phyloP scores from a whole-genome alignment of 2,888 invertebrate species.

The Vesta saturnalis region DNA sequence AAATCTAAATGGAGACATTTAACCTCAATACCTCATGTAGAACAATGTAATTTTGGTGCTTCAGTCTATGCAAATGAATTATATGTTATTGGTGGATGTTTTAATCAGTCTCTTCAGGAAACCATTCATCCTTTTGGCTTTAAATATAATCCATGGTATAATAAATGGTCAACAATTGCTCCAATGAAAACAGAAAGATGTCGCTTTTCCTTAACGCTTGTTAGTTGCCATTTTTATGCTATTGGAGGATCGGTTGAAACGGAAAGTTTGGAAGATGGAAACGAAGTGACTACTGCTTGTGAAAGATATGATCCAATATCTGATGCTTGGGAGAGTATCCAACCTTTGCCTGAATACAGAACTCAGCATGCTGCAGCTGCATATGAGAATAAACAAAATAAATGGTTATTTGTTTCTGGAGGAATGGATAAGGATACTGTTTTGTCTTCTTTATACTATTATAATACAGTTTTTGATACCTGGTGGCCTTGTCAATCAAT shows the following conservation, averaged over 20 bases:
- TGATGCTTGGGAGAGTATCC: constrained; percentile 69
- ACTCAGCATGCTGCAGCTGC: constrained; percentile 69
- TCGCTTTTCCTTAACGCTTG: constrained; percentile 72
- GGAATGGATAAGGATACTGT: constrained; percentile 68
- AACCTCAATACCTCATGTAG: constrained; percentile 77
- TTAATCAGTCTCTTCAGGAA: constrained; percentile 74
- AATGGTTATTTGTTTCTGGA: constrained; percentile 64
- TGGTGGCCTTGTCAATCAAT: constrained; percentile 68
- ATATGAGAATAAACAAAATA: constrained; percentile 56
- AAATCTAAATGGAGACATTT: constrained; percentile 71
- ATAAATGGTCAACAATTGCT: constrained; percentile 75
- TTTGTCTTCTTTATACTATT: constrained; percentile 63
- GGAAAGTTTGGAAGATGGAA: constrained; percentile 61
- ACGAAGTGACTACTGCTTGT: constrained; percentile 61
- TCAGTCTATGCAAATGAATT: constrained; percentile 74
- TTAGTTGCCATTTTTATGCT: constrained; percentile 67
- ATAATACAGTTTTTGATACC: constrained; percentile 63
- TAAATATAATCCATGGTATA: constrained; percentile 66
- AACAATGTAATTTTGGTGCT: constrained; percentile 78
- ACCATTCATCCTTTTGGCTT: constrained; percentile 79
- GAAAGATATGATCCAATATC: constrained; percentile 69
- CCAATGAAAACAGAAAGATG: constrained; percentile 74
- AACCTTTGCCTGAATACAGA: constrained; percentile 66
- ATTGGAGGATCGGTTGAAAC: constrained; percentile 72
- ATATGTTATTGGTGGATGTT: constrained; percentile 77